Percentiles rank a stretch among this genome's conserved stretches.
phyloP scores from a whole-genome alignment of 2,113 vertebrate species.

The Chamaea fasciata region DNA sequence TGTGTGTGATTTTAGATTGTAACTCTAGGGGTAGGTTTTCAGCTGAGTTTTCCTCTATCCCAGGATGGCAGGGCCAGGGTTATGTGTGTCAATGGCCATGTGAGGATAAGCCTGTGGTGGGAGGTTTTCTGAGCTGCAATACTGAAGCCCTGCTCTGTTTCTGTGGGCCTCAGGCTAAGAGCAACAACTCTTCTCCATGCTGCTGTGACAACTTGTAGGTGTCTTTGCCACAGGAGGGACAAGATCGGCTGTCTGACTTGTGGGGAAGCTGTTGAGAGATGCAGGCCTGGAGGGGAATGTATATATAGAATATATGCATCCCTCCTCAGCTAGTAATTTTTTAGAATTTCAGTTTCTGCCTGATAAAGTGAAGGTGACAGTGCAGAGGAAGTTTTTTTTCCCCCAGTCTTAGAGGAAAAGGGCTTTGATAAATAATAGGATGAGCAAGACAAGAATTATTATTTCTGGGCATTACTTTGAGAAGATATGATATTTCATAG shows the following conservation, averaged over 20 bases:
- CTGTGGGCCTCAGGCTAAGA: neutral
- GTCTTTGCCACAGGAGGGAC: neutral
- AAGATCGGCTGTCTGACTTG: neutral
- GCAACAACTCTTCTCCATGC: neutral
- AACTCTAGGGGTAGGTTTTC: neutral
- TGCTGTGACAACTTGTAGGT: neutral
- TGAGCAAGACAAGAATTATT: neutral
- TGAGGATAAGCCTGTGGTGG: neutral
- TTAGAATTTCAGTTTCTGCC: neutral
- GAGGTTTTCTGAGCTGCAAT: neutral
- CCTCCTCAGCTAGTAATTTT: neutral
- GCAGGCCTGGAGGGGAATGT: neutral
- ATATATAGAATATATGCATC: neutral
- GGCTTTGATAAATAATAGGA: neutral
- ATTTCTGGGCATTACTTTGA: neutral
- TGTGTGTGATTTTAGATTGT: neutral
- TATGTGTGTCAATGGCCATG: fast-evolving
- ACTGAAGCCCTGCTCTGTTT: neutral
- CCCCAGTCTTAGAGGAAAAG: neutral
- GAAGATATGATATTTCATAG: neutral
- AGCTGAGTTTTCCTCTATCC: neutral
- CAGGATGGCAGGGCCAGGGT: neutral
- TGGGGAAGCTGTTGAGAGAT: neutral
- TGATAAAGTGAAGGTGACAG: neutral
- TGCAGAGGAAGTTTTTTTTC: neutral